Base-by-base conservation (phyloP, 1,140 invertebrate species). In the Brachionus koreanus region DNA sequence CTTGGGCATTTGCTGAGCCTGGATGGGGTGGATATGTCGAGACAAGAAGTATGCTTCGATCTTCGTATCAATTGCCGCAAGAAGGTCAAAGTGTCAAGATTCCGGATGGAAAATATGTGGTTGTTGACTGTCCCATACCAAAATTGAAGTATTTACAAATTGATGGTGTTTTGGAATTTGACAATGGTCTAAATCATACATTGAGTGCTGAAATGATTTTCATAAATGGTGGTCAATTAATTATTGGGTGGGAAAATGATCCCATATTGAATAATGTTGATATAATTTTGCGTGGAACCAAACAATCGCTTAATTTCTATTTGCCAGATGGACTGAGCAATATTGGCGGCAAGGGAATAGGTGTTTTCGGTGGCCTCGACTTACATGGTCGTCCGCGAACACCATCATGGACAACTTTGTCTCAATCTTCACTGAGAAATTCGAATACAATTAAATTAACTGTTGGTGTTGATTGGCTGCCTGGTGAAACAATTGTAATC, bases 161-260 rank as follows among this genome's bases (percentile, higher is more conserved):
- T 61, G 52, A 65, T 33, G 49, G 43, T 57, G 72, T 49, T 16
- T 35, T 82, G n/a, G 79, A 67, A 35, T 72, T 82, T 12, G 79
- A 82, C 74, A 61, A 61, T 52, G 23, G 39, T 29, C 16, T 52
- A 23, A 77, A 76, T 37, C 74, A 85, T 43, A 42, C 77, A 16
- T 39, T 87, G 9, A 82, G 84, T 12, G 86, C 85, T 61, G 84
- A 84, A 16, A 84, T 85, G 65, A 86, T 87, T 69, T 49, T 85
- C 67, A 85, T 87, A 7, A 72, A 63, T 33, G 85, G 85, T 12
- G 87, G 87, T 10, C 85, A 86, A 23, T 76, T 88, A 7, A 84
- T 87, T 7, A 84, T 85, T 49, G 87, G 67, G 10, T 82, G 67
- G 63, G 46, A 49, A n/a, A 67, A 76, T 10, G 33, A 82, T 37